Evolutionary conservation across 2,797 vertebrate species (phyloP), one percentile per base, ranked within the genome.

Genomic region (Thunnus albacares): DNA sequence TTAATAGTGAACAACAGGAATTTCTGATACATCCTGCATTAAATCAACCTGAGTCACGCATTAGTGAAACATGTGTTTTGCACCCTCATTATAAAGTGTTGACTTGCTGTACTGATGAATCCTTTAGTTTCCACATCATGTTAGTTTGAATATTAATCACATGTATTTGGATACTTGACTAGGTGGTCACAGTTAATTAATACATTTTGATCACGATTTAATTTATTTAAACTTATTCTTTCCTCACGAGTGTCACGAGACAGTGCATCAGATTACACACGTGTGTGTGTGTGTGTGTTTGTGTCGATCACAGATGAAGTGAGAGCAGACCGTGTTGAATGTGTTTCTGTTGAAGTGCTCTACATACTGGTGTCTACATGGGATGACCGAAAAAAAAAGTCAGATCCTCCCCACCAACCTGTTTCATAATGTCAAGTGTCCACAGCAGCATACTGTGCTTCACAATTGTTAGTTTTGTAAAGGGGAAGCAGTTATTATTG

Each of bases 331-430:
- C 10, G 22, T 6, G 79, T 22, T 87, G 81, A 91, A 87, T 91
- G 90, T 90, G 87, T 86, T 83, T 69, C 71, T 73, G 73, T 85
- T 79, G 60, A 87, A 84, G 76, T 75, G 83, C 80, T 83, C 68
- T 13, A 64, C 67, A 57, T 22, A 56, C 38, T 28, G 38, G 55
- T 22, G 28, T 82, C 75, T 55, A 2, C 45, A 22, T 63, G 47
- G 60, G 63, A 74, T 59, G 26, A 49, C 58, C 1, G 41, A 24
- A 24, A 24, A 24, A 17, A 60, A 33, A 58, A 57, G 56, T 64
- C 30, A 51, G 6, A 24, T 47, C 41, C 69, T 57, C 66, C 41
- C 43, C 38, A 51, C 17, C 33, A 15, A 8, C 12, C 35, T 26
- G 8, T 51, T 45, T 38, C 30, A 12, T 33, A 3, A 52, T 20